Evolutionary conservation across 2,797 vertebrate genomes (phyloP), one percentile per base, ranked within the genome.

Genomic region (Meda fulgida): DNA sequence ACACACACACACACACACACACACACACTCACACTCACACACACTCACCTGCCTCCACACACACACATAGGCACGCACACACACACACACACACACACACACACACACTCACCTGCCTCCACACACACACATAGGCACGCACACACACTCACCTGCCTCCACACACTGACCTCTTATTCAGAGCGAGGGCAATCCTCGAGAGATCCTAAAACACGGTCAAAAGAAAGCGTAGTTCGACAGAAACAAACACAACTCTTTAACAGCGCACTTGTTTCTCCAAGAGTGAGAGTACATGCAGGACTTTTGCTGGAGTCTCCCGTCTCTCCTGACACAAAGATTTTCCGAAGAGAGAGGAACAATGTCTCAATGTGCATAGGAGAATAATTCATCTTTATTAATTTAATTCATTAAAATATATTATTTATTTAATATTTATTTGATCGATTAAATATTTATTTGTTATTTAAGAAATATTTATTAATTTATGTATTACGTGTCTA

Each of bases 41-140:
- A 18, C 48, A 53, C 38, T 31, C 31, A 31, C 31, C 31, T 31
- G 31, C 31, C 31, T 31, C 31, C 31, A 31, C 31, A 36, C 36
- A 7, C n/a, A n/a, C n/a, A n/a, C n/a, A n/a, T n/a, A n/a, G n/a
- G n/a, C n/a, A n/a, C n/a, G n/a, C n/a, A n/a, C n/a, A 63, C 70
- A 53, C 63, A 26, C 58, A 60, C 55, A 58, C n/a, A 58, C 53
- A 58, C 55, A 58, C 77, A 63, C 53, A 53, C 78, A 80, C n/a
- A n/a, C n/a, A n/a, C n/a, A n/a, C n/a, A n/a, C 80, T 63, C 80
- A 65, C 80, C 80, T 73, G 55, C 70, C 53, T 63, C 11, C 38
- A 72, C 46, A 82, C 40, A 7, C 40, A n/a, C n/a, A n/a, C n/a
- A n/a, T n/a, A n/a, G n/a, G n/a, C n/a, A n/a, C n/a, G n/a, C n/a